Evolutionary conservation across 2,888 invertebrate species (phyloP).

Genomic region (Baronia brevicornis): DNA sequence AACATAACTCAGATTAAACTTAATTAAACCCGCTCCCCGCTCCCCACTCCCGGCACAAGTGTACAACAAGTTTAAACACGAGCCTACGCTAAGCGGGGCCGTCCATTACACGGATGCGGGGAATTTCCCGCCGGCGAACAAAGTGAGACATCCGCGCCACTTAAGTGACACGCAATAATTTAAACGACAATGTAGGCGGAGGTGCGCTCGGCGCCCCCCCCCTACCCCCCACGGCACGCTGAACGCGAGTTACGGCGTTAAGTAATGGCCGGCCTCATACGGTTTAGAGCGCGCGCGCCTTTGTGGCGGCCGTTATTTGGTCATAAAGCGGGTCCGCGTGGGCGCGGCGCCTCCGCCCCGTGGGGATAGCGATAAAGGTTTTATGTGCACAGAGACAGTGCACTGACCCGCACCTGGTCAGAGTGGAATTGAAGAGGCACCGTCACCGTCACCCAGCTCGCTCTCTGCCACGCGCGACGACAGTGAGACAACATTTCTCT

Average conservation of each 20-base stretch:
- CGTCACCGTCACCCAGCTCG: conserved; percentile 15
- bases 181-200: conserved; percentile 43
- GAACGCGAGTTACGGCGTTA: conserved; percentile 63
- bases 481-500: no score
- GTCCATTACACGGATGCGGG: conserved; percentile 2
- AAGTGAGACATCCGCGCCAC: conserved; percentile 38
- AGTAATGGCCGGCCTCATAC: conserved; percentile 45
- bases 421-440: conserved; percentile 9
- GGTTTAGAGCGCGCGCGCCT: conserved; percentile 34
- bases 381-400: conserved; percentile 23
- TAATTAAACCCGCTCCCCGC: no score
- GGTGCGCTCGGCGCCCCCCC: conserved; percentile 32
- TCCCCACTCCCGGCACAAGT: no score
- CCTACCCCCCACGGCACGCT: conserved; percentile 30
- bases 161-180: conserved; percentile 47
- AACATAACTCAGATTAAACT: no score
- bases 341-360: conserved; percentile 34
- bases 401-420: conserved; percentile 23
- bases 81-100: neutral
- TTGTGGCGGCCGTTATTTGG: conserved; percentile 45
- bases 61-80: no score
- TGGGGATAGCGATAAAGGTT: conserved; percentile 39
- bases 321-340: conserved; percentile 48
- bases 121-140: conserved; percentile 6
- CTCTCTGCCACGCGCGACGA: no score